These are phyloP conservation scores for Lordiphosa fenestrarum DNA, from an alignment of 2,888 invertebrate species.

Conservation along the genomic window DNA sequence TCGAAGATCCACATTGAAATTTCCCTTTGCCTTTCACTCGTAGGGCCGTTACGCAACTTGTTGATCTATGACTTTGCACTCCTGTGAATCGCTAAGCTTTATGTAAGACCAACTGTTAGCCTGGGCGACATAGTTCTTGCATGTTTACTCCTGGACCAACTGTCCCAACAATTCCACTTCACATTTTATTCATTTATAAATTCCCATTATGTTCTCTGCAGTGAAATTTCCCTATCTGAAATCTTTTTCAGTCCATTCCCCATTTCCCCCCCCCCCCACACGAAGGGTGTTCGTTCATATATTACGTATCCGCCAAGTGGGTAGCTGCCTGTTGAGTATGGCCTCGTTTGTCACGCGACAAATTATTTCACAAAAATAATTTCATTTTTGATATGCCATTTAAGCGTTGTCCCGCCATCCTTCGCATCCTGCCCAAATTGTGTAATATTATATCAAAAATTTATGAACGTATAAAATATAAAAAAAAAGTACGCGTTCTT, in stretches of 20 bases:
- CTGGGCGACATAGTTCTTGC: no score
- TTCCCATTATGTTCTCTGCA: no score
- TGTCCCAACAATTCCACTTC: no score
- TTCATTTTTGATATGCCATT: slow-evolving; percentile 71
- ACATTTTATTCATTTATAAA: no score
- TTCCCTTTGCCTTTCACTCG: no score
- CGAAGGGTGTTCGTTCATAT: neutral
- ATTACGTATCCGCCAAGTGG: slow-evolving; percentile 6
- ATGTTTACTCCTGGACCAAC: no score
- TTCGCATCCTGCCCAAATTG: slow-evolving; percentile 46
- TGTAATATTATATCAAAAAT: slow-evolving; percentile 70
- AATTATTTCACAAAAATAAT: slow-evolving; percentile 65
- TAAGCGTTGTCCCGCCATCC: slow-evolving; percentile 36
- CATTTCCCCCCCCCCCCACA: no score
- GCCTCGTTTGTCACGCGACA: slow-evolving; percentile 62
- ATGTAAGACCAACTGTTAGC: no score
- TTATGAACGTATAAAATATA: slow-evolving; percentile 64
- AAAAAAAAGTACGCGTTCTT: slow-evolving; percentile 41
- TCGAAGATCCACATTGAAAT: no score
- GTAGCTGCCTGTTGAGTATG: slow-evolving; percentile 57
- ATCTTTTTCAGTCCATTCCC: slow-evolving; percentile 9
- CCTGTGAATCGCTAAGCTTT: no score
- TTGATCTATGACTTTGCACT: no score
- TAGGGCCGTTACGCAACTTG: no score
- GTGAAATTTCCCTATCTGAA: neutral